Base-by-base conservation (phyloP, 2,888 invertebrate species). In the Cryptus armator region DNA sequence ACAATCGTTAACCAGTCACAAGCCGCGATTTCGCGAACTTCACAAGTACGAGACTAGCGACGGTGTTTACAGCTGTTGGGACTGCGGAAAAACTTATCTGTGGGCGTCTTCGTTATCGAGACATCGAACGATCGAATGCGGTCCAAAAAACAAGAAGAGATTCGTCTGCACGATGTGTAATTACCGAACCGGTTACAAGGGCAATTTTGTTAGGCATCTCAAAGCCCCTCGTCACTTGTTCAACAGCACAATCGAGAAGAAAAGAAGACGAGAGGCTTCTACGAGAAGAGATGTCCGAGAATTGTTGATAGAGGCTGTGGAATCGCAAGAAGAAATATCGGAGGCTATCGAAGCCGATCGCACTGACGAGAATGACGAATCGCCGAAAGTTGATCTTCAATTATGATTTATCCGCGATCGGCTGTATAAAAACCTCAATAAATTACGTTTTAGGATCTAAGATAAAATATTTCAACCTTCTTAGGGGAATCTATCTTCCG, bases 61-160 rank as follows among this genome's bases (percentile, higher is more conserved):
- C 71, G 86, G 87, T 12, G 80, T 79, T 14, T 85, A 84, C 59
- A 51, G 74, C 6, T 88, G 88, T 32, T 83, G 86, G 86, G 87
- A 86, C 43, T 88, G 88, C 24, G 87, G 85, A 9, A 86, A 78
- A 74, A n/a, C 68, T 6, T 88, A 88, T 56, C 77, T 76, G n/a
- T 86, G 86, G 86, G 84, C 84, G 7, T 86, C 87, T 2, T 87
- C 88, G 9, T 79, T 88, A 24, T 88, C 86, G 16, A 85, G 88
- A 46, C 88, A 88, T 77, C 81, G 87, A 4, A 74, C 80, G n/a
- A 84, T 87, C 67, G 83, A 84, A 12, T 88, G 87, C 62, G 86
- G 86, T 48, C 85, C 88, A 0, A 88, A 64, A 46, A 80, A 85
- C 59, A 87, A 86, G 46, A 86, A 66, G 37, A 79, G 56, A 48